These are phyloP conservation scores for Spatula clypeata DNA, from an alignment of 2,797 vertebrate genomes.

Conservation along the genomic window DNA sequence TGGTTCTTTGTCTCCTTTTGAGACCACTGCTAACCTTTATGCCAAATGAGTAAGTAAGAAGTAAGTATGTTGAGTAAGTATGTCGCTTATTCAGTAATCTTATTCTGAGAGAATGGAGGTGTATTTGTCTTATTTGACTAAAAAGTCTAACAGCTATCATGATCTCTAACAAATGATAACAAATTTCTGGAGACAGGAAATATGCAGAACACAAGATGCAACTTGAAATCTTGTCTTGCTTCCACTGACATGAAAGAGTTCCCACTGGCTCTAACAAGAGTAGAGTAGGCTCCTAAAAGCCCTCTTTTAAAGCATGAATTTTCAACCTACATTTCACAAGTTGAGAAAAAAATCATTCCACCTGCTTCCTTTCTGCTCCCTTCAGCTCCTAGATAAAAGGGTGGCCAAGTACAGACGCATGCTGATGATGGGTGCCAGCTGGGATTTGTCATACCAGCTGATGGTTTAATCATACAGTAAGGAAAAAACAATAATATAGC, in stretches of 20 bases:
- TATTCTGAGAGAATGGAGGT: background rate
- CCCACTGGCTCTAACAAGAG: conserved; percentile 10
- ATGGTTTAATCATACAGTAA: background rate
- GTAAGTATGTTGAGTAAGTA: conserved; percentile 30
- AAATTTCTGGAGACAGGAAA: background rate
- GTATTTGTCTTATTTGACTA: background rate
- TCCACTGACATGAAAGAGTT: background rate
- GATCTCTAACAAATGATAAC: background rate
- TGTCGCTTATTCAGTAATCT: background rate
- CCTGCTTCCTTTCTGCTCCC: background rate
- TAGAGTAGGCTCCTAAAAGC: conserved; percentile 1
- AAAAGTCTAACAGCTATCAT: background rate
- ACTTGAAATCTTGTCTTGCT: background rate
- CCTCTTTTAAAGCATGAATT: background rate
- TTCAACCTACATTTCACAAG: background rate
- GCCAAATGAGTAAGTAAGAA: conserved; percentile 28
- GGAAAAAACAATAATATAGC: background rate
- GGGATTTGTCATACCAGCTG: background rate
- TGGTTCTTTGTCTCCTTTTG: background rate
- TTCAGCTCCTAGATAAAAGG: background rate
- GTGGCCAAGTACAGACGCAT: background rate
- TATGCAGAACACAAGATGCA: background rate
- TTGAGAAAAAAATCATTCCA: background rate
- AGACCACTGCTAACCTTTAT: background rate
- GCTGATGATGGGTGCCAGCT: background rate